These are phyloP conservation scores for Atherinomorus stipes DNA, from an alignment of 2,113 vertebrate genomes.

Conservation along the genomic window DNA sequence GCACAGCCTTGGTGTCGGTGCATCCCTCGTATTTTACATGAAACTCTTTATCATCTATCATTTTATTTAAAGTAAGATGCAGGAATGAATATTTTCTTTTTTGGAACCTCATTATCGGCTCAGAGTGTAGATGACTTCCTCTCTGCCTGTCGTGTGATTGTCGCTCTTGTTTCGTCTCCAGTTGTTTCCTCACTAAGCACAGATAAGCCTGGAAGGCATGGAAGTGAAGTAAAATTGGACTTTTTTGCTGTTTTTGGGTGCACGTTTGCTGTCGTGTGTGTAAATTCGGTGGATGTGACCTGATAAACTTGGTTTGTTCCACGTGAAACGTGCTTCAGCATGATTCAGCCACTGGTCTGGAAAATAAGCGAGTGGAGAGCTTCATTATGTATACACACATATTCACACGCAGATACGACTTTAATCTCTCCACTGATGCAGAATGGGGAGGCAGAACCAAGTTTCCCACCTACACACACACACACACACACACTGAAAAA, in stretches of 20 bases:
- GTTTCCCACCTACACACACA: constrained; percentile 32
- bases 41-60: no score
- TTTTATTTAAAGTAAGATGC: no score
- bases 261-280: not conserved
- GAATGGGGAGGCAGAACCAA: constrained; percentile 46
- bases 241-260: not conserved
- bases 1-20: no score
- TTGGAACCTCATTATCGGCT: no score
- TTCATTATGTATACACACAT: constrained; percentile 54
- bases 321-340: constrained; percentile 55
- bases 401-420: constrained; percentile 19
- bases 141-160: no score
- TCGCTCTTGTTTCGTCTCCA: no score
- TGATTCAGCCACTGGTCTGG: constrained; percentile 74
- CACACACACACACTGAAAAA: not conserved
- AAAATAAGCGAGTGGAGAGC: constrained; percentile 72
- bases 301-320: constrained; percentile 44
- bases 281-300: constrained; percentile 33
- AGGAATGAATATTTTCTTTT: no score
- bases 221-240: no score
- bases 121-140: no score
- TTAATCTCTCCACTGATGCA: constrained; percentile 53
- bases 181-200: no score
- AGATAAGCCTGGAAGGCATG: no score
- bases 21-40: no score